Conservation (phyloP, 2,888 invertebrate species). For the Lithophane leautieri region DNA sequence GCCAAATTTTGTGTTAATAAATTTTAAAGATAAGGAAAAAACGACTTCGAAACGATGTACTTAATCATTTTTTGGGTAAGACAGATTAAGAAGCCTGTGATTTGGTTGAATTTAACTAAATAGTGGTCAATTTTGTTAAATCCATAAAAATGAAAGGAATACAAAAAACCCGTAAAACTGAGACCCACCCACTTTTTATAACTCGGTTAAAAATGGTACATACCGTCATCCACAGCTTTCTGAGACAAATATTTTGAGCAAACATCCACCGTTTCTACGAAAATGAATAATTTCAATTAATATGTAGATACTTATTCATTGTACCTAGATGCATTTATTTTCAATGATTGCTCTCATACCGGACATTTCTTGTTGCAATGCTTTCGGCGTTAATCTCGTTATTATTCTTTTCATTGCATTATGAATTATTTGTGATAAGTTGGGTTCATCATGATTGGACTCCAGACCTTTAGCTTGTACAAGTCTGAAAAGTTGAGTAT, state of each 20-base stretch:
- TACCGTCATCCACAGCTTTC: slow-evolving; percentile 79
- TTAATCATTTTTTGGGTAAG: neutral
- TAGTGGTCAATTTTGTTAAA: neutral
- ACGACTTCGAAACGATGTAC: no score
- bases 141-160: neutral
- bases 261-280: slow-evolving; percentile 79
- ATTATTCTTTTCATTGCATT: slow-evolving; percentile 70
- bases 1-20: no score
- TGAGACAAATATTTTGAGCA: slow-evolving; percentile 82
- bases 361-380: slow-evolving; percentile 78
- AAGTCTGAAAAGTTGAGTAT: slow-evolving; percentile 69
- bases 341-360: slow-evolving; percentile 66
- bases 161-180: no score
- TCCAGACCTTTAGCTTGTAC: slow-evolving; percentile 77
- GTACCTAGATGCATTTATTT: neutral
- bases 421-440: slow-evolving; percentile 78
- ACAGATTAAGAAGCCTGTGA: neutral
- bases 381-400: slow-evolving; percentile 68
- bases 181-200: no score
- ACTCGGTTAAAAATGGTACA: slow-evolving; percentile 51
- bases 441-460: slow-evolving; percentile 80
- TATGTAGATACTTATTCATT: neutral
- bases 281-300: neutral
- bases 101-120: neutral
- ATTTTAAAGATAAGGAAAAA: neutral